Conservation (phyloP, 2,113 vertebrate genomes). For the Cryptomyrus ogoouensis region DNA sequence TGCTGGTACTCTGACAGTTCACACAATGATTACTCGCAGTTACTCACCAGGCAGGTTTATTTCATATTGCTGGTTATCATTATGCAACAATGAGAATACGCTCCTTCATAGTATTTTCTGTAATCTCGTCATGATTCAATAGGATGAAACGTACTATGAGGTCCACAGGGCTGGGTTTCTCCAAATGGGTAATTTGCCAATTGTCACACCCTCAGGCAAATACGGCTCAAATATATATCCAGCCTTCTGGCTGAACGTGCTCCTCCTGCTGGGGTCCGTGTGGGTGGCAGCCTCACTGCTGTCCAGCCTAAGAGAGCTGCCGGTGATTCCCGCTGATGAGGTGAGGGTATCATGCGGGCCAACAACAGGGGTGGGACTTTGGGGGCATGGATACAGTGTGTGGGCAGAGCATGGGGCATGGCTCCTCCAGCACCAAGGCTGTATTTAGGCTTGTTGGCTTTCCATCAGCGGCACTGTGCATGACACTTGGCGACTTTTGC, state of each 20-base stretch:
- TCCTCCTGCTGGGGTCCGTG: constrained; percentile 64
- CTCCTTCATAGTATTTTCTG: not conserved
- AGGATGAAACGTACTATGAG: not conserved
- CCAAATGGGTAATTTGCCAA: not conserved
- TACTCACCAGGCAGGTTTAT: not conserved
- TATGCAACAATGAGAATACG: not conserved
- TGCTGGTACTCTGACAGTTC: not conserved
- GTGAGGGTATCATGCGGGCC: constrained; percentile 46
- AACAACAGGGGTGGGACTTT: not conserved
- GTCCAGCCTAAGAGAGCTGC: constrained; percentile 48
- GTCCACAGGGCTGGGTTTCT: not conserved
- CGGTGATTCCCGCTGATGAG: constrained; percentile 54
- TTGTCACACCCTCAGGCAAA: constrained; percentile 66
- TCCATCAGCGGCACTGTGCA: not conserved
- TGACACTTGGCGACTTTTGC: not conserved
- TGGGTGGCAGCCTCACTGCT: constrained; percentile 73
- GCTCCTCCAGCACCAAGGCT: not conserved
- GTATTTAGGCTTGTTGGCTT: not conserved
- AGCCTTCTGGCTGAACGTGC: constrained; percentile 68
- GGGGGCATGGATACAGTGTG: not conserved
- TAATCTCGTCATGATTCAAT: not conserved
- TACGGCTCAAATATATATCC: constrained; percentile 74
- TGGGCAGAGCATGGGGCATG: not conserved
- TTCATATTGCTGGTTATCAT: not conserved
- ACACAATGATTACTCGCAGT: not conserved